Conservation (phyloP, 2,113 vertebrate genomes). For the Guaruba guarouba region DNA sequence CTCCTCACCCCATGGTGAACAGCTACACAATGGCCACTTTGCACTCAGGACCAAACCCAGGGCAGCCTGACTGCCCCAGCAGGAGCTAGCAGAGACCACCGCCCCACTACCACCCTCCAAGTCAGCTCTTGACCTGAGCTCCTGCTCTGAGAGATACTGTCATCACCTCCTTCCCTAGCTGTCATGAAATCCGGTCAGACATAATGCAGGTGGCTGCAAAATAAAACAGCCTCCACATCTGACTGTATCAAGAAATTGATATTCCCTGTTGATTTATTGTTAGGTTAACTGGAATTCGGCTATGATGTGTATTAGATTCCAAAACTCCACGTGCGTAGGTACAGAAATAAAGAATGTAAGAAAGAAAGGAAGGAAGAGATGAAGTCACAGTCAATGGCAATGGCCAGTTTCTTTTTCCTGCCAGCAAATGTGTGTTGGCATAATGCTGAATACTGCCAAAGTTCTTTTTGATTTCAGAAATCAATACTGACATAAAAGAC, state of each 20-base stretch:
- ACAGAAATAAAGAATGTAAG: neutral
- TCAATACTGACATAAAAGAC: constrained; percentile 66
- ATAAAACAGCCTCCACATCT: neutral
- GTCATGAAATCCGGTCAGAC: neutral
- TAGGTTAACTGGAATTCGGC: neutral
- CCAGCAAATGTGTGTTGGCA: constrained; percentile 37
- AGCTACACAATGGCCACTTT: neutral
- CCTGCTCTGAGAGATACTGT: neutral
- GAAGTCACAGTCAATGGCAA: constrained; percentile 15
- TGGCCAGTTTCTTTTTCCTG: constrained; percentile 33
- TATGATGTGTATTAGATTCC: neutral
- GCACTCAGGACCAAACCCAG: rapidly evolving
- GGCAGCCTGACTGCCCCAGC: neutral
- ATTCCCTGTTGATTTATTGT: constrained; percentile 7
- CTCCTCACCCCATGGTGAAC: rapidly evolving
- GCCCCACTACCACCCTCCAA: neutral
- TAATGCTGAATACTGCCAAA: constrained; percentile 35
- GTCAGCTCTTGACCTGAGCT: neutral
- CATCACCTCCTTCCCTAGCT: neutral
- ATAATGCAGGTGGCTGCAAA: neutral
- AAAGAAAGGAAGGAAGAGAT: neutral
- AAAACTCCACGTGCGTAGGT: neutral
- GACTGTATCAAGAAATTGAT: neutral
- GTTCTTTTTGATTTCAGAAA: constrained; percentile 66
- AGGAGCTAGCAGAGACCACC: neutral